These are phyloP conservation scores for Sebastolobus alascanus DNA, from an alignment of 2,797 vertebrate species.

Conservation along the genomic window DNA sequence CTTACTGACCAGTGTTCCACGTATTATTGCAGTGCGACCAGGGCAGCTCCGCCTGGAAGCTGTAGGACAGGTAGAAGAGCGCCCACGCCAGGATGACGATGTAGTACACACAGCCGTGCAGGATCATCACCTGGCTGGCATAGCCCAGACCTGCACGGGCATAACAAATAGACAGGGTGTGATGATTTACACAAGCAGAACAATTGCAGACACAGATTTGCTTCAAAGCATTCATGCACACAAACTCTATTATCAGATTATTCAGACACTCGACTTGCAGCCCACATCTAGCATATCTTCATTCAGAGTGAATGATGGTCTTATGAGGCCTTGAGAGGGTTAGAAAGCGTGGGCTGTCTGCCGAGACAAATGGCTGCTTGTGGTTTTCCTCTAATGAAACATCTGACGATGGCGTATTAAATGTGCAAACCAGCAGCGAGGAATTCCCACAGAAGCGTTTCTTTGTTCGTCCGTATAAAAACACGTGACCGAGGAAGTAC, in stretches of 20 bases:
- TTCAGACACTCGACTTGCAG: constrained; percentile 31
- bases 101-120: constrained; percentile 83
- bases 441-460: constrained; percentile 25
- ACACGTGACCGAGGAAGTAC: not conserved
- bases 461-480: constrained; percentile 4
- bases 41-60: constrained; percentile 78
- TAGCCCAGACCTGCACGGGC: constrained; percentile 79
- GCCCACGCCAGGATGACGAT: constrained; percentile 85
- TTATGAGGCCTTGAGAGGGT: constrained; percentile 49
- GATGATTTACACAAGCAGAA: not conserved
- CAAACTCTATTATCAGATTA: constrained; percentile 14
- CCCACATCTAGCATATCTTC: constrained; percentile 56
- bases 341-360: constrained; percentile 30
- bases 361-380: constrained; percentile 50
- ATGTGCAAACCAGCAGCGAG: not conserved
- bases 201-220: not conserved
- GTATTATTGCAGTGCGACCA: constrained; percentile 86
- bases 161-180: not conserved
- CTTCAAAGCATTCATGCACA: constrained; percentile 14
- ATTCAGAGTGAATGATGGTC: constrained; percentile 47
- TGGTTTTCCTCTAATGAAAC: constrained; percentile 48
- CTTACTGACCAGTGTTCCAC: constrained; percentile 81
- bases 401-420: constrained; percentile 19
- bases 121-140: constrained; percentile 84
- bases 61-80: constrained; percentile 77